phyloP scores from a whole-genome alignment of 2,113 vertebrate species.

The Actenoides hombroni region DNA sequence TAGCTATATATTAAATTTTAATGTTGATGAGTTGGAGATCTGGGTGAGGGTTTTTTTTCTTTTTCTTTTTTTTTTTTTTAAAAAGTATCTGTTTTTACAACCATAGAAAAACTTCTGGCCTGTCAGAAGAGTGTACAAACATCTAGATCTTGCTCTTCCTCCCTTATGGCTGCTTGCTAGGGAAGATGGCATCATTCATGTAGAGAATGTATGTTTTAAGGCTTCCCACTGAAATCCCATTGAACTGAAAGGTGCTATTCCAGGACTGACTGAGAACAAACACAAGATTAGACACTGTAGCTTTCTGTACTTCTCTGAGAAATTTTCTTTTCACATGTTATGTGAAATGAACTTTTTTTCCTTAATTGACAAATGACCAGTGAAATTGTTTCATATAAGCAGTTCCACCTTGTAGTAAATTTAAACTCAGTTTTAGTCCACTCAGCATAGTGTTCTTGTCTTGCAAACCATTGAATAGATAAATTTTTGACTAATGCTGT shows the following conservation, averaged over 20 bases:
- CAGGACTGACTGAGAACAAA: neutral
- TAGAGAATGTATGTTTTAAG: neutral
- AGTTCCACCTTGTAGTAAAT: neutral
- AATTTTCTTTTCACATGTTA: neutral
- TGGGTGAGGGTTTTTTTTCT: too few species aligned
- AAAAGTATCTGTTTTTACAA: neutral
- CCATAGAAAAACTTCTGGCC: neutral
- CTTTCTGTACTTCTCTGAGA: neutral
- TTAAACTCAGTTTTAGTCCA: neutral
- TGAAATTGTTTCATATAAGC: neutral
- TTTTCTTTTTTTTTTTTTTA: too few species aligned
- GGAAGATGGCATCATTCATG: neutral
- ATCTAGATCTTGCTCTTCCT: neutral
- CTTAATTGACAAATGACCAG: neutral
- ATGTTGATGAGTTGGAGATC: neutral
- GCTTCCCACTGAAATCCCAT: neutral
- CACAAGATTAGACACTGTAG: accelerated
- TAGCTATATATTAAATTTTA: neutral
- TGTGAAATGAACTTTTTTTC: neutral
- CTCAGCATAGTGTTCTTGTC: neutral
- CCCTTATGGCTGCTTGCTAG: neutral
- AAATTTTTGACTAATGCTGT: neutral
- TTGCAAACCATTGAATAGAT: neutral
- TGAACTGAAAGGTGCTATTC: neutral
- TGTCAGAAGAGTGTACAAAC: neutral